These are phyloP conservation scores for Samia ricini DNA, from an alignment of 1,140 invertebrate genomes.

Conservation along the genomic window DNA sequence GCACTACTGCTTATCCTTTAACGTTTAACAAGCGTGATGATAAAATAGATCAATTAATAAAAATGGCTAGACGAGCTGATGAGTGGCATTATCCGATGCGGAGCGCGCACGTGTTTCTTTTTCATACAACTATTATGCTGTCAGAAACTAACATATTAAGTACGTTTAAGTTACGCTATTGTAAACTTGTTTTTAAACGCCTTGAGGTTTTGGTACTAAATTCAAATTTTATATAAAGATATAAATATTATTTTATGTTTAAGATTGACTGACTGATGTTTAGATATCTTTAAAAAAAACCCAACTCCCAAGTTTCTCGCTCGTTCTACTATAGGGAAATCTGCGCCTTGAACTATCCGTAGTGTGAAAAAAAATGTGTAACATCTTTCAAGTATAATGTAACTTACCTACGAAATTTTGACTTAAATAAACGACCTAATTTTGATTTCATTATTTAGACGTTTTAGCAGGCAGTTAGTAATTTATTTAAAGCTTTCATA, in stretches of 20 bases:
- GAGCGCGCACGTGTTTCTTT: constrained; percentile 52
- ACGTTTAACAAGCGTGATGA: not conserved
- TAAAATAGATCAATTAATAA: constrained; percentile 24
- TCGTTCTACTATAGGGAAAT: no score
- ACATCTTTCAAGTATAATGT: no score
- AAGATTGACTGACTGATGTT: no score
- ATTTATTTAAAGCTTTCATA: no score
- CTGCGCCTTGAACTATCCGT: no score
- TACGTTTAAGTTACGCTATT: constrained; percentile 47
- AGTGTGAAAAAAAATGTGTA: no score
- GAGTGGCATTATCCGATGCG: constrained; percentile 48
- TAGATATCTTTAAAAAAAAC: no score
- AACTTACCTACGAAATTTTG: no score
- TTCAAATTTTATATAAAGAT: not conserved
- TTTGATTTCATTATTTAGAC: no score
- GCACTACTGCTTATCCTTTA: not conserved
- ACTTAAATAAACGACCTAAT: no score
- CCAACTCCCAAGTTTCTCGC: no score
- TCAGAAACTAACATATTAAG: constrained; percentile 47
- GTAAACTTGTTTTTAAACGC: constrained; percentile 43
- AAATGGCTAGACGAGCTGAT: constrained; percentile 35
- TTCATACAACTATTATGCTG: constrained; percentile 58
- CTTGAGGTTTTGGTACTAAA: constrained; percentile 22
- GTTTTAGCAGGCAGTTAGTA: no score
- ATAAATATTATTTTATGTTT: not conserved